Base-by-base conservation (phyloP, 2,113 vertebrate genomes). In the Rhinolophus ferrumequinum region DNA sequence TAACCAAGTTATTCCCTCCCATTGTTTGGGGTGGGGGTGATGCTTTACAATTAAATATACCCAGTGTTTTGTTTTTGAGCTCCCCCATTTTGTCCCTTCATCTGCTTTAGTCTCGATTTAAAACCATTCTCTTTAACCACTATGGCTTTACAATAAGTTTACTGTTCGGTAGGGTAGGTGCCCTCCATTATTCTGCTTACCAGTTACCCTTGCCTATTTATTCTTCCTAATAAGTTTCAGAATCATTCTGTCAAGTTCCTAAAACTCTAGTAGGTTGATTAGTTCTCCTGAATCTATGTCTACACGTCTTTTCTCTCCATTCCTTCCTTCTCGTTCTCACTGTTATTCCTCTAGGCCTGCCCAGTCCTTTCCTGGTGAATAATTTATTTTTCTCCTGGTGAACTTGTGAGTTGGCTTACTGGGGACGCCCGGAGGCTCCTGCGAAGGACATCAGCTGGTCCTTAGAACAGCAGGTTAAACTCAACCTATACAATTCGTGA, bases 401-500 rank as follows among this genome's bases (percentile, higher is more conserved):
- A 35, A 6, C 26, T 4, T 50, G 1, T 0, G 26, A 73, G n/a
- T 11, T 44, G 64, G 66, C 1, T 33, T 8, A 2, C 73, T 30
- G 6, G 22, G 52, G 54, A 33, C 33, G 30, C 8, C 73, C 3
- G 0, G 8, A 60, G n/a, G 52, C 3, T 11, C 72, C 66, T 0
- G 0, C 64, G 14, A 24, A 83, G 60, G 41, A 16, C 3, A 33
- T 52, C 38, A 18, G 76, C 14, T 6, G 30, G 21, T 16, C 22
- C 18, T 52, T 5, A 56, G 9, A 33, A 19, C 52, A 54, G 16
- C 18, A 8, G 66, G 30, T 16, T 24, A 33, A 22, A 44, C 14
- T 14, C 35, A 9, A 47, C 19, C 66, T 3, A 19, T 33, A 50
- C 35, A 0, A 5, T 26, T 1, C 7, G 28, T 12, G 7, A 16